A percentile compares a stretch with the other conserved stretches of the same genome.
Conservation (phyloP, 2,113 vertebrate species). For the Condylura cristata region DNA sequence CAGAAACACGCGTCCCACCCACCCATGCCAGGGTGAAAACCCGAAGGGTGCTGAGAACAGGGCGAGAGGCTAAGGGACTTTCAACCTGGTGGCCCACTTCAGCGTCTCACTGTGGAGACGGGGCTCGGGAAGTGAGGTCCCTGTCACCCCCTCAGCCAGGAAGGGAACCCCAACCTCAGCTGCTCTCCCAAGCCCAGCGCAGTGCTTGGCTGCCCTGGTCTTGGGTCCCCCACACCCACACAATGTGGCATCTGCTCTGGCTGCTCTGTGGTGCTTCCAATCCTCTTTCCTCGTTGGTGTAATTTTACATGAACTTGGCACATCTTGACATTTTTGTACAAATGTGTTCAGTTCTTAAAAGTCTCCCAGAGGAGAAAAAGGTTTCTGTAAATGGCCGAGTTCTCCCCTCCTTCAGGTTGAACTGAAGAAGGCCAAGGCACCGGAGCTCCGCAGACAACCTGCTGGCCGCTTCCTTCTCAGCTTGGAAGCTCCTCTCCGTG, state of each 20-base stretch:
- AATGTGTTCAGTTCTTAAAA: constrained; percentile 47
- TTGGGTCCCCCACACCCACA: background rate
- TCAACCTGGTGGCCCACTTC: background rate
- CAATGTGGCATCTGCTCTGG: background rate
- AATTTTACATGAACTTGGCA: constrained; percentile 66
- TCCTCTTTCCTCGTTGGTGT: constrained; percentile 38
- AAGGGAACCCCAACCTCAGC: background rate
- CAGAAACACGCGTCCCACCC: too few relatives aligned
- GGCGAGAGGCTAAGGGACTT: too few relatives aligned
- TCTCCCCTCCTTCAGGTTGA: background rate
- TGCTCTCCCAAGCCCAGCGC: fast-evolving
- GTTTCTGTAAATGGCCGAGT: background rate
- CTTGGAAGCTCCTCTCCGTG: constrained; percentile 48
- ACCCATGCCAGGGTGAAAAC: too few relatives aligned
- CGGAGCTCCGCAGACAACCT: background rate
- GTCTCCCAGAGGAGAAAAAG: background rate
- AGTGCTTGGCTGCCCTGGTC: background rate
- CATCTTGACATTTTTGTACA: background rate
- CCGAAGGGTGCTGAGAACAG: too few relatives aligned
- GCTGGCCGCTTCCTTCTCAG: constrained; percentile 61
- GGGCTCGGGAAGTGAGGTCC: background rate
- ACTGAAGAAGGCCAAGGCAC: background rate
- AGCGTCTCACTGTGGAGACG: fast-evolving
- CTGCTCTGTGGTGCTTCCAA: background rate
- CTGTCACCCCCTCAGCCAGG: background rate